A percentile compares a stretch with the other conserved stretches of the same genome.
phyloP scores from a whole-genome alignment of 2,113 vertebrate species.

The Cichladusa arquata region DNA sequence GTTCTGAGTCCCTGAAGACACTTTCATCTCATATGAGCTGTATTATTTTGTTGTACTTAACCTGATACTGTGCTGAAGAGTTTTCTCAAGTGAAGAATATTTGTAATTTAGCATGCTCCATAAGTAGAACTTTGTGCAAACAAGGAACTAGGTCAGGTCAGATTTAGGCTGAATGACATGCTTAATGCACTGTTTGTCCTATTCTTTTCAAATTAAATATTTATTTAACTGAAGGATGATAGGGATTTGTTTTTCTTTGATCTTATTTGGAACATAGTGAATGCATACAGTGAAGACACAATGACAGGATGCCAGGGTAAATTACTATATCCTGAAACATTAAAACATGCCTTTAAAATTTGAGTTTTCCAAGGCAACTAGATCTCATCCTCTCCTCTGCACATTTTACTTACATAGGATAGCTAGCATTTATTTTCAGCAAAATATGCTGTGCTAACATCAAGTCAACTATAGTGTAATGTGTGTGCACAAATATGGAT shows the following conservation, averaged over 20 bases:
- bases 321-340: neutral
- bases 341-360: neutral
- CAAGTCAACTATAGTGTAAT: neutral
- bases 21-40: neutral
- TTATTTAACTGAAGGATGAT: conserved; percentile 10
- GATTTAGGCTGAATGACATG: neutral
- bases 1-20: neutral
- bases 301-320: neutral
- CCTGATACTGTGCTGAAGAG: neutral
- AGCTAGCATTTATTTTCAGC: neutral
- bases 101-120: neutral
- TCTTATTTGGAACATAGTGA: neutral
- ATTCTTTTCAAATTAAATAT: conserved; percentile 24
- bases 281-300: neutral
- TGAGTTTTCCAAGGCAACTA: neutral
- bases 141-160: conserved; percentile 16
- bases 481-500: neutral
- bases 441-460: neutral
- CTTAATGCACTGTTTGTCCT: neutral
- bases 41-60: neutral
- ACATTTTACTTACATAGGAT: neutral
- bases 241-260: conserved; percentile 23
- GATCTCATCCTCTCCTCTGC: neutral
- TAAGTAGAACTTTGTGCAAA: conserved; percentile 7
- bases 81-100: neutral